Conservation (phyloP, 2,888 invertebrate species). For the Criorhina ranunculi region DNA sequence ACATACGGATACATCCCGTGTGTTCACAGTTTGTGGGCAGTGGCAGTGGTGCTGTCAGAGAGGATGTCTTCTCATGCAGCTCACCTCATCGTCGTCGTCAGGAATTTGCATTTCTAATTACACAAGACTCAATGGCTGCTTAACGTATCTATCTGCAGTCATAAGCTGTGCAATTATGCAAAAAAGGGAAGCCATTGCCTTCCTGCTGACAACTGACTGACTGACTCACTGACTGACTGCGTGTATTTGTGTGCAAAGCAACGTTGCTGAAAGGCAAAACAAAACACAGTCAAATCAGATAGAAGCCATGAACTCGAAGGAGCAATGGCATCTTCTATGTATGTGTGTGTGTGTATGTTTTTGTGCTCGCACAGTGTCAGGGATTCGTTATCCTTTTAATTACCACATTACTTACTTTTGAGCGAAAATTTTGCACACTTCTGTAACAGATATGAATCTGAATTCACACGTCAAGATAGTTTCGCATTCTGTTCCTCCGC, state of each 20-base stretch:
- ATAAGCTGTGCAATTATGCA: constrained; percentile 58
- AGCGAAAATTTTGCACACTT: constrained; percentile 41
- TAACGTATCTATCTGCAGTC: constrained; percentile 37
- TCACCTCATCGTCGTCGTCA: constrained; percentile 38
- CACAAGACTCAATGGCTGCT: constrained; percentile 51
- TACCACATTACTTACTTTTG: constrained; percentile 54
- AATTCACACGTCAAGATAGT: constrained; percentile 44
- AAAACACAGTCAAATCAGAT: constrained; percentile 41
- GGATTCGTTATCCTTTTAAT: constrained; percentile 67
- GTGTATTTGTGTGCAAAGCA: background rate
- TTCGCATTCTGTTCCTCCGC: constrained; percentile 8
- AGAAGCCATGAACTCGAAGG: constrained; percentile 59
- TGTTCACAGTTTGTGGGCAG: background rate
- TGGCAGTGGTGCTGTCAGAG: background rate
- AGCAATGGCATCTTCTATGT: constrained; percentile 36
- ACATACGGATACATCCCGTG: constrained; percentile 23
- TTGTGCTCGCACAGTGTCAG: constrained; percentile 10
- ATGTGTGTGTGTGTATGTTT: too few relatives aligned
- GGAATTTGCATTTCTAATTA: constrained; percentile 67
- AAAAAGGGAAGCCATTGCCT: constrained; percentile 20
- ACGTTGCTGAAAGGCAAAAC: constrained; percentile 17
- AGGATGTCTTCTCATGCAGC: constrained; percentile 1
- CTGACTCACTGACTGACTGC: constrained; percentile 34
- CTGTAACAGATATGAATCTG: constrained; percentile 40
- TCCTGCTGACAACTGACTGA: constrained; percentile 11